Evolutionary conservation across 1,140 invertebrate species (phyloP).

Genomic region (Diachasmimorpha longicaudata): DNA sequence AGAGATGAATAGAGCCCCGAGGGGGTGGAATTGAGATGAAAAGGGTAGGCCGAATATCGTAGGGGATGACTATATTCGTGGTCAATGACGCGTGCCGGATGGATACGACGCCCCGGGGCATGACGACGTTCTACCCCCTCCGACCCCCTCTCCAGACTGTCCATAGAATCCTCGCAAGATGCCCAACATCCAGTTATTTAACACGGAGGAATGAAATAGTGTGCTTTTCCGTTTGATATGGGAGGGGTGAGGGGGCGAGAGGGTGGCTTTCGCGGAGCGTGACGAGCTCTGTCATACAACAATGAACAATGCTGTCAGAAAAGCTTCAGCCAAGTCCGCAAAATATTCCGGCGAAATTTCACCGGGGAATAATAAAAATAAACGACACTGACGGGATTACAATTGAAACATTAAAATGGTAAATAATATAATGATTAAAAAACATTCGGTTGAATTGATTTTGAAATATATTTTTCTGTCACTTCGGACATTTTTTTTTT

Average conservation of each 20-base stretch:
- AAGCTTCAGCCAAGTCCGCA: neutral
- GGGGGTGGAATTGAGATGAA: neutral
- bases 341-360: neutral
- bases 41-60: conserved; percentile 43
- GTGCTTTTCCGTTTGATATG: no score
- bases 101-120: conserved; percentile 54
- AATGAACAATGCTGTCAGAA: neutral
- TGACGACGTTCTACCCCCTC: no score
- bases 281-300: neutral
- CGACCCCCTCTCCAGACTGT: no score
- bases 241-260: no score
- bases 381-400: neutral
- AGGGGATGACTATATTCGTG: conserved; percentile 44
- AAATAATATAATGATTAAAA: no score
- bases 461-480: no score
- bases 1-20: neutral
- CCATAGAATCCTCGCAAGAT: no score
- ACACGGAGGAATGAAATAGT: neutral
- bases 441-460: neutral
- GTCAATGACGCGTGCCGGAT: conserved; percentile 61
- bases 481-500: no score
- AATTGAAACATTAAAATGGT: neutral
- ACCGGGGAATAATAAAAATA: neutral
- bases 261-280: neutral
- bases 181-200: neutral